Evolutionary conservation across 2,113 vertebrate genomes (phyloP).

Genomic region (Nyctereutes procyonoides): DNA sequence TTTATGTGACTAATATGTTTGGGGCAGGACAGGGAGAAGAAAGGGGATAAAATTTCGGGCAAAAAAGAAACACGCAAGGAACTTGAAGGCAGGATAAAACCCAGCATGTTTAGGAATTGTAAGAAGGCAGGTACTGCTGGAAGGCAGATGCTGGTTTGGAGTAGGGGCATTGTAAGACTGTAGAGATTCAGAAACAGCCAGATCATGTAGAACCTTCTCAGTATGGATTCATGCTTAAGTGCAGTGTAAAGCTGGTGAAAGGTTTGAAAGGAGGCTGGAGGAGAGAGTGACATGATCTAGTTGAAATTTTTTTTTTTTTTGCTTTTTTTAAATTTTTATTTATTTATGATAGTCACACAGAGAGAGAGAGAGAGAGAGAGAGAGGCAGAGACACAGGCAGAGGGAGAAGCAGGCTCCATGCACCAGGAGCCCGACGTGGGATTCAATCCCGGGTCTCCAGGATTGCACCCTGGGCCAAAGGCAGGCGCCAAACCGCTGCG

Average conservation of each 20-base stretch:
- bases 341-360: no score
- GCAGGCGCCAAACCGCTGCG: no score
- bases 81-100: background rate
- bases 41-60: background rate
- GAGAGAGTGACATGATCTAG: background rate
- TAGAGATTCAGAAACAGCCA: background rate
- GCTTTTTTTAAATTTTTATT: no score
- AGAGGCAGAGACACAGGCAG: no score
- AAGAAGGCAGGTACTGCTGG: background rate
- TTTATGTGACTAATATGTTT: background rate
- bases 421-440: no score
- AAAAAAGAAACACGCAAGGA: background rate
- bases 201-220: background rate
- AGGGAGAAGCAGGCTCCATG: no score
- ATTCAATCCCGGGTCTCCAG: no score
- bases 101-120: background rate
- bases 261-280: background rate
- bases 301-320: background rate
- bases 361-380: no score
- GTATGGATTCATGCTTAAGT: background rate
- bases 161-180: background rate
- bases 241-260: background rate
- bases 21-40: no score
- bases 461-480: no score
- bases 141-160: background rate